A percentile compares a stretch with the other conserved stretches of the same genome.
These are phyloP conservation scores for Hippolais icterina DNA, from an alignment of 2,113 vertebrate genomes.

Conservation along the genomic window DNA sequence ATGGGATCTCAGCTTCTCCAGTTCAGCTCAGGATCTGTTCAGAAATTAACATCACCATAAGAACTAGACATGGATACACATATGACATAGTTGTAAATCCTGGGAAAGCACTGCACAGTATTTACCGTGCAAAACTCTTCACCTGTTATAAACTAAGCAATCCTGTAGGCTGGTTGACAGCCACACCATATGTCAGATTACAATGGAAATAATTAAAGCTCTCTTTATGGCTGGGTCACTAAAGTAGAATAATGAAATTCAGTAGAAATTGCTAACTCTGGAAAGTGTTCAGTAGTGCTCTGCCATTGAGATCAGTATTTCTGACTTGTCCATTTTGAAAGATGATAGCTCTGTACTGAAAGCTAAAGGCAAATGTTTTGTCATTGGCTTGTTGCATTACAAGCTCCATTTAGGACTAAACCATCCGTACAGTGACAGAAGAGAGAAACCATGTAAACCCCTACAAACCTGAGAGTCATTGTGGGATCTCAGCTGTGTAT, in stretches of 20 bases:
- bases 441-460: conserved; percentile 4
- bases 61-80: not conserved
- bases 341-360: not conserved
- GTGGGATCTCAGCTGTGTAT: not conserved
- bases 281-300: not conserved
- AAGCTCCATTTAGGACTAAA: conserved; percentile 52
- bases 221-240: not conserved
- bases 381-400: conserved; percentile 37
- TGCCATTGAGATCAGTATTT: not conserved
- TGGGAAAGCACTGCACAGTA: not conserved
- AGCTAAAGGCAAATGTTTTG: conserved; percentile 31
- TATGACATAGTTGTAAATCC: not conserved
- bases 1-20: not conserved
- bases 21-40: conserved; percentile 1
- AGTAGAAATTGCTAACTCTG: not conserved
- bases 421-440: not conserved
- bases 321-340: conserved; percentile 40
- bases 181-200: not conserved
- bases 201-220: not conserved
- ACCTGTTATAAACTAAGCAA: not conserved
- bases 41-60: not conserved
- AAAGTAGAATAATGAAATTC: not conserved
- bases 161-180: not conserved
- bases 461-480: not conserved
- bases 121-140: not conserved